Evolutionary conservation across 1,140 invertebrate species (phyloP).

Genomic region (Potamilus streckersoni): DNA sequence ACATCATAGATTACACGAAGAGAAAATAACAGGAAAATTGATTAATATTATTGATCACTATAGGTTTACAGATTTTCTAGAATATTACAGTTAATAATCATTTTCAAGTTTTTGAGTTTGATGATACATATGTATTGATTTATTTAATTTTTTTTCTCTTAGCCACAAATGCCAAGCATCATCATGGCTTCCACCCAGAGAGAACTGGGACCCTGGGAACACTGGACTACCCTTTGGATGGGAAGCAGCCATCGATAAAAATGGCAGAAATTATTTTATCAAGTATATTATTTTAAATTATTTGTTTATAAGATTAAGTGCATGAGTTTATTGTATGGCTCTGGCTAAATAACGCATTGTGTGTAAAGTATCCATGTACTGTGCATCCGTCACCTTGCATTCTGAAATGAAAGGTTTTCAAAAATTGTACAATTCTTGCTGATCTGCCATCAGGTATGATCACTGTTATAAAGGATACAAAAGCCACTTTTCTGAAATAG

Average conservation of each 20-base stretch:
- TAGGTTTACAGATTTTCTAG: not conserved
- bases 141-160: conserved; percentile 39
- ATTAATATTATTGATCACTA: too few species aligned
- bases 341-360: not conserved
- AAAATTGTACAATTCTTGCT: too few species aligned
- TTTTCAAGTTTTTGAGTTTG: not conserved
- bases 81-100: not conserved
- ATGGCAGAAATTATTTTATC: conserved; percentile 87
- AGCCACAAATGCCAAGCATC: conserved; percentile 84
- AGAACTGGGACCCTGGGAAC: conserved; percentile 77
- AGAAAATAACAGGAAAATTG: not conserved
- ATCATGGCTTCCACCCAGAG: conserved; percentile 86
- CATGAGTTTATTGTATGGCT: not conserved
- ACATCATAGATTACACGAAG: not conserved
- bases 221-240: conserved; percentile 83
- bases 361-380: too few species aligned
- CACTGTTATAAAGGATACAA: too few species aligned
- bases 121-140: conserved; percentile 1
- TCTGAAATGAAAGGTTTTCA: too few species aligned
- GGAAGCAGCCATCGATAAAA: conserved; percentile 84
- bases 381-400: too few species aligned
- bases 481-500: too few species aligned
- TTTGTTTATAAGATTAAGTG: not conserved
- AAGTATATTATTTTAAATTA: conserved; percentile 77
- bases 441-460: too few species aligned